Evolutionary conservation across 1,140 invertebrate species (phyloP), one percentile per base, ranked within the genome.

Genomic region (Galendromus occidentalis): DNA sequence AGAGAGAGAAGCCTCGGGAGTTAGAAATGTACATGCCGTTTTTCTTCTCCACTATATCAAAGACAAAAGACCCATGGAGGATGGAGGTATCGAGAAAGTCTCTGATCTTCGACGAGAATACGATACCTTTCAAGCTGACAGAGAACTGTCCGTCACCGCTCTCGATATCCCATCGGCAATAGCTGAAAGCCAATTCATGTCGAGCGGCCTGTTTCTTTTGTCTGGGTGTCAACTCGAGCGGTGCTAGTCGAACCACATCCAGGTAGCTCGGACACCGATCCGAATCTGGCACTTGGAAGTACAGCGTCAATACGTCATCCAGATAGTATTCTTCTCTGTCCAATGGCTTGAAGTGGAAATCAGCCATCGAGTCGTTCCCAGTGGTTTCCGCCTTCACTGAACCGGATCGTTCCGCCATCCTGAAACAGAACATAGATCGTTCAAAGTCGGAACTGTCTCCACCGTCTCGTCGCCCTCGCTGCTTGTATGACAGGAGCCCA

Each of bases 161-260:
- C 20, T 59, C 51, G 51, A 59, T 33, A 25, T 59, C 25, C 51
- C 51, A 59, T 14, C 33, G 51, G 33, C 51, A 59, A 22, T 59
- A 59, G 22, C 51, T 59, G 20, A 59, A 59, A 25, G 22, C 25
- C 1, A 59, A 22, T 6, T 25, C 51, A 22, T 33, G 22, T 18
- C 51, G 14, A 59, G 14, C 22, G 9, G 17, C 14, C 12, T 33
- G 33, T 25, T 59, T 25, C 14, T 29, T 25, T 22, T 59, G 51
- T 25, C 25, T 4, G 25, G 12, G 20, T 39, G 9, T 39, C 33
- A 6, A 4, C 9, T 39, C 4, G 33, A 39, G 33, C 9, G 51
- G 51, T 22, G 33, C 25, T 29, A 59, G n/a, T 4, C 51, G 51
- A 5, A 59, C 20, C 1, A 59, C 51, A 22, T 59, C 51, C 14